These are phyloP conservation scores for Parthenolecanium corni DNA, from an alignment of 2,888 invertebrate species.

Conservation along the genomic window DNA sequence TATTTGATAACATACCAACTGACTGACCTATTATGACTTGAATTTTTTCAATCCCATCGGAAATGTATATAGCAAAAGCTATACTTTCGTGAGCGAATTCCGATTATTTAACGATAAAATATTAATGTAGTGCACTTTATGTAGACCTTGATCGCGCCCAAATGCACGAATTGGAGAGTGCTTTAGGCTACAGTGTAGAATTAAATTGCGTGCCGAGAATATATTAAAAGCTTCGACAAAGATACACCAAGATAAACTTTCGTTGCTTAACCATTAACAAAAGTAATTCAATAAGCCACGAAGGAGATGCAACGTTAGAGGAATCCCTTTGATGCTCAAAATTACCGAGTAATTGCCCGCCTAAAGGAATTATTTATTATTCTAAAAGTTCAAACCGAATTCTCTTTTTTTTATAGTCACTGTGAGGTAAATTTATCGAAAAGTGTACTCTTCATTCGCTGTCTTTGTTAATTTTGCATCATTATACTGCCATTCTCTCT, in stretches of 20 bases:
- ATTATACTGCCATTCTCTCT: constrained; percentile 2
- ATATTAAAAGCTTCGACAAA: constrained; percentile 12
- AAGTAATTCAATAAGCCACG: constrained; percentile 15
- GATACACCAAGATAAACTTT: constrained; percentile 5
- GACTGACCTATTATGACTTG: too few relatives aligned
- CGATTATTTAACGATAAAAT: too few relatives aligned
- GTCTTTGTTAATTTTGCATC: constrained; percentile 1
- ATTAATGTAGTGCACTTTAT: too few relatives aligned
- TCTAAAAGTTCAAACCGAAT: constrained; percentile 6
- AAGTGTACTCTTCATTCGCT: constrained; percentile 1
- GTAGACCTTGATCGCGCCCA: too few relatives aligned
- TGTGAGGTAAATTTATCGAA: constrained; percentile 3
- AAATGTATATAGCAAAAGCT: too few relatives aligned
- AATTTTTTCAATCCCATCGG: too few relatives aligned
- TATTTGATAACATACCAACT: too few relatives aligned
- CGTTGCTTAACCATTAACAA: constrained; percentile 11
- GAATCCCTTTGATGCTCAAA: constrained; percentile 12
- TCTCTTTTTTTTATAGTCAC: background rate
- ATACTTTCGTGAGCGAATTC: too few relatives aligned
- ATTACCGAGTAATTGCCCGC: constrained; percentile 13
- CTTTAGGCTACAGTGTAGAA: background rate
- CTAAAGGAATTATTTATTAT: constrained; percentile 16
- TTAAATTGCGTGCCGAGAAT: constrained; percentile 11
- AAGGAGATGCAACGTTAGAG: constrained; percentile 9
- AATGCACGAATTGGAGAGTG: background rate